Evolutionary conservation across 2,113 vertebrate species (phyloP).

Genomic region (Pachycephala philippinensis): DNA sequence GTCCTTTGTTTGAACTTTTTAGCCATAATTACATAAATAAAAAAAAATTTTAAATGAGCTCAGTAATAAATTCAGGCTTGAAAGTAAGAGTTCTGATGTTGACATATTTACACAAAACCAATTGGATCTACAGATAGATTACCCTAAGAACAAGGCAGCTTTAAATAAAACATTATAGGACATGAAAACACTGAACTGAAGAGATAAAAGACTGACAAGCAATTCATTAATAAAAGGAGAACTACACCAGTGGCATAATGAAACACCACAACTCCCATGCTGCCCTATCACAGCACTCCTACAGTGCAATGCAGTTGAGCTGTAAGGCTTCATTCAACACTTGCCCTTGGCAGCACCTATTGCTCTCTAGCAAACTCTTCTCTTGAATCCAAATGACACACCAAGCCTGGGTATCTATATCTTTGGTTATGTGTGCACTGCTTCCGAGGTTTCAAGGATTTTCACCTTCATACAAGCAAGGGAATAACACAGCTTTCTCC

Average conservation of each 20-base stretch:
- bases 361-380: not conserved
- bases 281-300: not conserved
- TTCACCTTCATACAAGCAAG: not conserved
- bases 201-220: not conserved
- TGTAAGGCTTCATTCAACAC: not conserved
- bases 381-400: not conserved
- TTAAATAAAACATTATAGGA: conserved; percentile 3
- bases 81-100: not conserved
- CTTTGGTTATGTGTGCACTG: not conserved
- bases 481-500: not conserved
- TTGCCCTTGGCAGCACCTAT: not conserved
- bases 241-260: not conserved
- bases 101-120: not conserved
- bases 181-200: not conserved
- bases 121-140: not conserved
- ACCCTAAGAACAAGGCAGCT: not conserved
- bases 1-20: conserved; percentile 44
- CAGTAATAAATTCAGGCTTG: conserved; percentile 3
- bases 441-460: not conserved
- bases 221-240: conserved; percentile 4
- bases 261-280: not conserved
- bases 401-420: not conserved
- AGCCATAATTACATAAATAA: conserved; percentile 4
- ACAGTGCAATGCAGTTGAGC: not conserved
- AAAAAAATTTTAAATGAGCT: conserved; percentile 1